Evolutionary conservation across 2,888 invertebrate species (phyloP), one percentile per base, ranked within the genome.

Genomic region (Apamea monoglypha): DNA sequence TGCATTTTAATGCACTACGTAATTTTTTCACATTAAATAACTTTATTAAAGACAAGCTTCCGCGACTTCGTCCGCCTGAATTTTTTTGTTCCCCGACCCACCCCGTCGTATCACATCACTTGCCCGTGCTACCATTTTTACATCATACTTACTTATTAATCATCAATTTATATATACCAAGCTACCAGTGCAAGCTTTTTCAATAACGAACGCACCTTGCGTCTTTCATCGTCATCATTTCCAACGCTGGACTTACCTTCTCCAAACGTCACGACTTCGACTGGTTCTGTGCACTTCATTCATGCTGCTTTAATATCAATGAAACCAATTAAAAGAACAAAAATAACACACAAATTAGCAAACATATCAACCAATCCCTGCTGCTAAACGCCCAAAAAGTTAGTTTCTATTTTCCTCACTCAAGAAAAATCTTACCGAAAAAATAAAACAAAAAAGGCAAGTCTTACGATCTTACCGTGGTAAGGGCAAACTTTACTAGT

Each of bases 401-500:
- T 47, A n/a, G 4, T 66, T 40, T 53, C 5, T 36, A 3, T 18
- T 12, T 32, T 50, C 18, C 14, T 21, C 36, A n/a, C 12, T 10
- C 4, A 73, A 66, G 61, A 44, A 82, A 79, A 79, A 59, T 44
- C 73, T 77, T 69, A 14, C 18, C 1, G 47, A 74, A 72, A 32
- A 67, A 79, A 66, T n/a, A 77, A 80, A 36, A 81, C 66, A 12
- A 44, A 68, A 76, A 74, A 85, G 64, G 16, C 40, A 29, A 79
- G 25, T 59, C 66, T 64, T 36, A 68, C 72, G 64, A 85, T 67
- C 72, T 59, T 53, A 66, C 70, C 63, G 59, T 84, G 69, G 82
- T 87, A 83, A 70, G 76, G 73, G 85, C 78, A 78, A 84, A 88
- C 83, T 95, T 94, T 95, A 94, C 94, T 95, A 94, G 94, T 92